Evolutionary conservation across 2,888 invertebrate species (phyloP), one percentile per base, ranked within the genome.

Genomic region (Morpho deidamia): DNA sequence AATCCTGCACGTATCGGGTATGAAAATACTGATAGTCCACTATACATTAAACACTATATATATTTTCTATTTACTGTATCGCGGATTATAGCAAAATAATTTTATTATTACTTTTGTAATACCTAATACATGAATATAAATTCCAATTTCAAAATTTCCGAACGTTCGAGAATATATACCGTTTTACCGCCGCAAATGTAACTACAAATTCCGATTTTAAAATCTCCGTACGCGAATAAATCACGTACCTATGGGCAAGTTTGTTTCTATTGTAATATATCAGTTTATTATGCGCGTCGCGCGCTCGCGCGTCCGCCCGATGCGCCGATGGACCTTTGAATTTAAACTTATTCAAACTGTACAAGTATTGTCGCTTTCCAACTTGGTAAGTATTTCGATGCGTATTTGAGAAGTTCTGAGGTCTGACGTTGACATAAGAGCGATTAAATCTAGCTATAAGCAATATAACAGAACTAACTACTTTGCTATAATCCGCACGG

Each of bases 251-350:
- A 40, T 9, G 11, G 35, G 34, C 11, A 53, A 51, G 57, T 60
- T 48, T 55, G 54, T 53, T 55, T 58, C 57, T 55, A 46, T 60
- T 55, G 45, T 60, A 51, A 40, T 12, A 8, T 34, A 37, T 37
- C 39, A 41, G 33, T 51, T 53, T 56, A 53, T 53, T 61, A 61
- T 61, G 61, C 57, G 46, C 43, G 47, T 33, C 58, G 59, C 56
- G 61, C 47, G 47, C 43, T 41, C 32, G 43, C 46, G 55, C 59
- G 61, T 64, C 61, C 62, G 64, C 59, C 51, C 58, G 37, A 11
- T 11, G 35, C 45, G 44, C 51, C 51, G 48, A 48, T 47, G 55
- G 52, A 60, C 57, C 56, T 60, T 59, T 59, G 60, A 55, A 62
- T 60, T 57, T 58, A 58, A 59, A 60, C 54, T 57, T 58, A 51